Conservation (phyloP, 2,113 vertebrate genomes). For the Pelobates fuscus region DNA sequence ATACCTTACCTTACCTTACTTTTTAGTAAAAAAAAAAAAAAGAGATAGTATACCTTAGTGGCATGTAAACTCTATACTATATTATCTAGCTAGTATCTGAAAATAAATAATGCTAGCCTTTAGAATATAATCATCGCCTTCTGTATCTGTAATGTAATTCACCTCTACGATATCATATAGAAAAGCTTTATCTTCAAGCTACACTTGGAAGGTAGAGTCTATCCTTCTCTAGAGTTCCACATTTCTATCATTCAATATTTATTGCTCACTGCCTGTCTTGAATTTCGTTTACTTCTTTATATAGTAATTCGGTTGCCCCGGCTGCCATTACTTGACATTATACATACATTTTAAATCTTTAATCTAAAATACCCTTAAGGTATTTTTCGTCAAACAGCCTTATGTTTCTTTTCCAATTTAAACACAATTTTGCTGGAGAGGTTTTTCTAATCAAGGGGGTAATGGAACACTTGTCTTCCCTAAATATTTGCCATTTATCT, state of each 20-base stretch:
- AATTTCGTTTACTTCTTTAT: not conserved
- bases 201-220: no score
- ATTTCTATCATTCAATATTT: not conserved
- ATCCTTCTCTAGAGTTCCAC: no score
- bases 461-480: not conserved
- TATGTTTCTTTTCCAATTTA: slow-evolving; percentile 29
- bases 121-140: no score
- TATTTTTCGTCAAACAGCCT: slow-evolving; percentile 29
- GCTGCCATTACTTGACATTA: slow-evolving; percentile 37
- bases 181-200: no score
- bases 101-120: no score
- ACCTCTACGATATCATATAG: no score
- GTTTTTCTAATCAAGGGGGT: not conserved
- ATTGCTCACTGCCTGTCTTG: not conserved
- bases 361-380: slow-evolving; percentile 40
- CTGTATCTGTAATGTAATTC: no score
- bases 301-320: slow-evolving; percentile 27
- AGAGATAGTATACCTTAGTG: no score
- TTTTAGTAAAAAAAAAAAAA: no score
- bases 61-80: no score
- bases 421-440: slow-evolving; percentile 36
- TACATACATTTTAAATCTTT: slow-evolving; percentile 39
- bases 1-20: no score
- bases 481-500: slow-evolving; percentile 27
- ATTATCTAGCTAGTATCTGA: no score